Percentiles rank a stretch among this genome's conserved stretches.
Evolutionary conservation across 92 coral and sea anemone genomes (phyloP).

Genomic region (Pocillopora grandis): DNA sequence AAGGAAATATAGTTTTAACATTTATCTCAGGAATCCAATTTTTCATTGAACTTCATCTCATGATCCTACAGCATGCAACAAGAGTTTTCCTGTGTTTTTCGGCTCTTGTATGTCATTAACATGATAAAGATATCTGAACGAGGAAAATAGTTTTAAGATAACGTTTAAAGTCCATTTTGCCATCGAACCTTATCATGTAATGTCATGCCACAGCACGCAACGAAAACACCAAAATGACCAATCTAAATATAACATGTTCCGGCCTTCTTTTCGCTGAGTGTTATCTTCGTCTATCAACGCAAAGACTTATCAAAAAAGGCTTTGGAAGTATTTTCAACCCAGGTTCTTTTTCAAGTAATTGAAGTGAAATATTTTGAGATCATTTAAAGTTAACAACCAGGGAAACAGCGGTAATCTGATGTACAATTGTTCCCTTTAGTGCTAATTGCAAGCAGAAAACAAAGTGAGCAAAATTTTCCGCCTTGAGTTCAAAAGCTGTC

Average conservation of each 20-base stretch:
- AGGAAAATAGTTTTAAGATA: too few species aligned
- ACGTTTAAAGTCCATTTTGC: conserved; percentile 8
- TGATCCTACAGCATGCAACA: too few species aligned
- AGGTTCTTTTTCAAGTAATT: background rate
- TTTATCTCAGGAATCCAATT: too few species aligned
- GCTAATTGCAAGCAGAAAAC: background rate
- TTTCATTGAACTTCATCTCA: too few species aligned
- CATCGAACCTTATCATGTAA: background rate
- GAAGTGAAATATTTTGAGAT: background rate
- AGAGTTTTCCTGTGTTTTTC: too few species aligned
- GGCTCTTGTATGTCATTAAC: too few species aligned
- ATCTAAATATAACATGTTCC: background rate
- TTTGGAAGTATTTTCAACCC: background rate
- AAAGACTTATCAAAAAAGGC: background rate
- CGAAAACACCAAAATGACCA: background rate
- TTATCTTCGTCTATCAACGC: background rate
- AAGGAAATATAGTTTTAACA: background rate
- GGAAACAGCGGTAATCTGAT: too few species aligned
- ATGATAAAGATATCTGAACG: too few species aligned
- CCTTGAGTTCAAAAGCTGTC: conserved; percentile 26
- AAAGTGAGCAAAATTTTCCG: conserved; percentile 22
- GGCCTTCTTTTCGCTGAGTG: background rate
- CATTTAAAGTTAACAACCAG: background rate
- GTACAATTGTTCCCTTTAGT: background rate
- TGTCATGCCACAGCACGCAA: background rate